Percentiles rank a stretch among this genome's conserved stretches.
Evolutionary conservation across 2,797 vertebrate genomes (phyloP).

Genomic region (Tachyglossus aculeatus): DNA sequence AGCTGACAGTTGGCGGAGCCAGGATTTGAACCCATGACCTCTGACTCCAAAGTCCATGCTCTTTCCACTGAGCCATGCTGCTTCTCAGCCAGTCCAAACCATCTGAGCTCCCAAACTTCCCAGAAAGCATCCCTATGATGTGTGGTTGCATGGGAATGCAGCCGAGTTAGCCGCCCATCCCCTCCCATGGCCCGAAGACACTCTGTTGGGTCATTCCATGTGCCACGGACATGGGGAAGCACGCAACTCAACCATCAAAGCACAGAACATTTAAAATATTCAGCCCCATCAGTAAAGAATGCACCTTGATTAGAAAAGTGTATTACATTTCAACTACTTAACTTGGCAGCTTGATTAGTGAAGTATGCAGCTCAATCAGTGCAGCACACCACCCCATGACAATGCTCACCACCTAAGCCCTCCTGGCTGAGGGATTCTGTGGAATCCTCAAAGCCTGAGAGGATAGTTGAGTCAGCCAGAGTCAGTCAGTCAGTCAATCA

Average conservation of each 20-base stretch:
- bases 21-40: too few species aligned
- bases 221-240: neutral
- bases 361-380: conserved; percentile 69
- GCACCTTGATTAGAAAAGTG: conserved; percentile 71
- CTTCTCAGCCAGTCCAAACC: neutral
- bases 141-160: conserved; percentile 28
- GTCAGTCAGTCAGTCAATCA: too few species aligned
- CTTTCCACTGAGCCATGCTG: too few species aligned
- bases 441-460: conserved; percentile 14
- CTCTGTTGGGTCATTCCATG: conserved; percentile 41
- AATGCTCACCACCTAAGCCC: conserved; percentile 54
- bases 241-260: conserved; percentile 34
- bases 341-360: conserved; percentile 73
- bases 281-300: conserved; percentile 66
- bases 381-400: conserved; percentile 58
- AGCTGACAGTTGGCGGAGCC: too few species aligned
- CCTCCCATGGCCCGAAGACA: conserved; percentile 41
- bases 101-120: neutral
- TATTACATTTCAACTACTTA: conserved; percentile 69
- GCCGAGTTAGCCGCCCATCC: conserved; percentile 37
- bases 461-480: too few species aligned
- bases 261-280: conserved; percentile 70
- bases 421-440: conserved; percentile 33
- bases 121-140: neutral
- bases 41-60: too few species aligned